These are phyloP conservation scores for Gryllus bimaculatus DNA, from an alignment of 1,140 invertebrate species.

Conservation along the genomic window DNA sequence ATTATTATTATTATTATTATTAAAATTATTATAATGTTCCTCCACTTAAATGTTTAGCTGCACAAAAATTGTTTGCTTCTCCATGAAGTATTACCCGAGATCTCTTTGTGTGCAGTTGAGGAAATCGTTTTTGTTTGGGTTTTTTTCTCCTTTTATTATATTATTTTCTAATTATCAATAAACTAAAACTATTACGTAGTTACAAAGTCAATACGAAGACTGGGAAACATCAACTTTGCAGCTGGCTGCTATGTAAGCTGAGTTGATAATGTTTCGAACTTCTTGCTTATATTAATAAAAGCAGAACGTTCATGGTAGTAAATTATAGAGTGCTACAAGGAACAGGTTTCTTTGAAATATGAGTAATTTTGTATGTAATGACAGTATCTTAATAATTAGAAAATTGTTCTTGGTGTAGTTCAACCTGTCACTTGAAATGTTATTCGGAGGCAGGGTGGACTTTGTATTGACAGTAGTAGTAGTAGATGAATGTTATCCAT, in stretches of 20 bases:
- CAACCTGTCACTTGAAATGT: neutral
- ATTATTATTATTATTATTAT: too few relatives aligned
- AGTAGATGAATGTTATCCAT: neutral
- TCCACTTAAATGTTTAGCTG: too few relatives aligned
- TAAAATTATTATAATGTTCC: too few relatives aligned
- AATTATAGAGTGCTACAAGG: neutral
- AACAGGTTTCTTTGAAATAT: neutral
- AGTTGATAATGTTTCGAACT: neutral
- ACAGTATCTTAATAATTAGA: slow-evolving; percentile 2
- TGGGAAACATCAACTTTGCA: neutral
- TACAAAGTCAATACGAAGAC: neutral
- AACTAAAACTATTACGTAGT: too few relatives aligned
- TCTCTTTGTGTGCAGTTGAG: too few relatives aligned
- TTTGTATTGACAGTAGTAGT: neutral
- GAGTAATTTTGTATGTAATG: neutral
- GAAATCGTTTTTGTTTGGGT: too few relatives aligned
- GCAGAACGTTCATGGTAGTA: neutral
- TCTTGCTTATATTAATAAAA: neutral
- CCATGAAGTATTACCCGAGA: too few relatives aligned
- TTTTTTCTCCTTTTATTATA: too few relatives aligned
- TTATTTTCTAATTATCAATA: too few relatives aligned
- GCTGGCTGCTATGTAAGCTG: neutral
- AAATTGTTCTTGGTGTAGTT: neutral
- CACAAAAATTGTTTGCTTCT: too few relatives aligned
- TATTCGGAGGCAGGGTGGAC: neutral